phyloP scores from a whole-genome alignment of 2,888 invertebrate species.

The Nymphalis polychloros region DNA sequence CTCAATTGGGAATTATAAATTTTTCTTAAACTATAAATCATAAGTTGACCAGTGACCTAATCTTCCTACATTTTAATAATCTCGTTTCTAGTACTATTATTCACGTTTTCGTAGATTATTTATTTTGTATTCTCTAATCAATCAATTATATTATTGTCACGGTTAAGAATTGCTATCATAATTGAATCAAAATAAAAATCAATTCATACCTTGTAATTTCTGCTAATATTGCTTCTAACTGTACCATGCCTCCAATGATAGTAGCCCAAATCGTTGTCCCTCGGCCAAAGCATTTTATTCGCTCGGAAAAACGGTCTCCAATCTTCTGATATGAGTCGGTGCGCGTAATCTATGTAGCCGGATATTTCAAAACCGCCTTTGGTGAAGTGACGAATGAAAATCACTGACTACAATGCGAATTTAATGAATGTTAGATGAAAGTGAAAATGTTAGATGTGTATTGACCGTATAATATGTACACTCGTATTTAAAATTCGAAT shows the following conservation, averaged over 20 bases:
- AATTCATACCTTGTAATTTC: conserved; percentile 86
- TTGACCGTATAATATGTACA: neutral
- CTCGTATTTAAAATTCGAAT: too few species aligned
- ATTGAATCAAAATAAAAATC: too few species aligned
- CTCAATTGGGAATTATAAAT: conserved; percentile 7
- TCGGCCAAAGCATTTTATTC: conserved; percentile 84
- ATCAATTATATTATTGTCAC: too few species aligned
- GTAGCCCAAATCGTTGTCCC: conserved; percentile 86
- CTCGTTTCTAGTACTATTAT: too few species aligned
- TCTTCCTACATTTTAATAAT: too few species aligned
- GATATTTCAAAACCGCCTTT: conserved; percentile 89
- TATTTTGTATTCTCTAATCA: too few species aligned
- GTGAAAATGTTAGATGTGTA: neutral
- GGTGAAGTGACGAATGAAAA: conserved; percentile 87
- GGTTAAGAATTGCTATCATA: too few species aligned
- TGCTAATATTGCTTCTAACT: conserved; percentile 86
- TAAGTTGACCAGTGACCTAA: too few species aligned
- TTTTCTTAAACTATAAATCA: neutral
- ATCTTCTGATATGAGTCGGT: conserved; percentile 86
- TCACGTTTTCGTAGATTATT: neutral
- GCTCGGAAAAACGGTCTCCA: conserved; percentile 88
- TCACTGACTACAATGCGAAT: conserved; percentile 83
- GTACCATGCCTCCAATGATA: conserved; percentile 89
- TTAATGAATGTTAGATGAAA: conserved; percentile 4
- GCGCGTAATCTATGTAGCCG: conserved; percentile 91